phyloP scores from a whole-genome alignment of 2,888 invertebrate species.

The Zhuqinia jingwanae region DNA sequence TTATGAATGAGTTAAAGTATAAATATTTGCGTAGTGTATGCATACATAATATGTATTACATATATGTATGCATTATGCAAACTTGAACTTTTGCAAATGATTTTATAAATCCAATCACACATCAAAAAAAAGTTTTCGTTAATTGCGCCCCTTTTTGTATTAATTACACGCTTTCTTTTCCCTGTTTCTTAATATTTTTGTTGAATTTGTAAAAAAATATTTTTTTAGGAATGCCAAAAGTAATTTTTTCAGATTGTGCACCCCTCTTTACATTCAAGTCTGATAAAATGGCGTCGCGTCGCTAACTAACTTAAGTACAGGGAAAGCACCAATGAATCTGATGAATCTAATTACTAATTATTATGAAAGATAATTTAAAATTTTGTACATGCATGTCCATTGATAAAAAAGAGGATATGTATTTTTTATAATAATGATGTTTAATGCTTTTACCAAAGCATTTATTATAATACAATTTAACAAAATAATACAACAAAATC shows the following conservation, averaged over 20 bases:
- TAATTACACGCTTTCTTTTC: no score
- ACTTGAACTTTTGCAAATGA: no score
- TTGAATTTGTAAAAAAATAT: constrained; percentile 15
- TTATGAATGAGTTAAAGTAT: no score
- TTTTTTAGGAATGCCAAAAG: constrained; percentile 48
- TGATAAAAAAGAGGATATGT: not conserved
- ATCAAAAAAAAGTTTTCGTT: constrained; percentile 37
- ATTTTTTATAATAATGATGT: no score
- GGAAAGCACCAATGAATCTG: not conserved
- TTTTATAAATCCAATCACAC: constrained; percentile 39
- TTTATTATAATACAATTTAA: no score
- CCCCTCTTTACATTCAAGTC: not conserved
- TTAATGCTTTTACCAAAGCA: no score
- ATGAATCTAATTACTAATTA: constrained; percentile 41
- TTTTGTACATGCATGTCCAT: not conserved
- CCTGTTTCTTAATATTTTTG: not conserved
- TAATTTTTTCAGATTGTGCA: not conserved
- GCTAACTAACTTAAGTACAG: constrained; percentile 21
- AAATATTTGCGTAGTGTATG: not conserved
- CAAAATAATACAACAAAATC: no score
- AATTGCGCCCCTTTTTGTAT: constrained; percentile 40
- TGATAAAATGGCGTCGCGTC: no score
- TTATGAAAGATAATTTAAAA: no score
- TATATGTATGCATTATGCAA: no score
- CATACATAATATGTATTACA: not conserved